Percentiles rank a stretch among this genome's conserved stretches.
phyloP scores from a whole-genome alignment of 2,888 invertebrate genomes.

The Erebia aethiops region DNA sequence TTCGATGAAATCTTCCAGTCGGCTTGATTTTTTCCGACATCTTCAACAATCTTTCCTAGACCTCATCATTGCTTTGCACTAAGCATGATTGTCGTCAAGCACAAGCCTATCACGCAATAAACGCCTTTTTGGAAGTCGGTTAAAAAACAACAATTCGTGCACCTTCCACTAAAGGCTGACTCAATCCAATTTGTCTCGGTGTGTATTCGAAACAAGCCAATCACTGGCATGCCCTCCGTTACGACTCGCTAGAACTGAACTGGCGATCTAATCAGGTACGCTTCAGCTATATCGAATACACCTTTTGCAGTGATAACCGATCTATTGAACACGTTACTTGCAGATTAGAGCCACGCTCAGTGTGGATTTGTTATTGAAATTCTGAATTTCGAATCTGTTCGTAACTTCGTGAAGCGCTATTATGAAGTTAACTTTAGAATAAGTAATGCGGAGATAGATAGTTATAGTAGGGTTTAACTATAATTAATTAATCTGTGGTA shows the following conservation, averaged over 20 bases:
- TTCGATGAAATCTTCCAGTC: too few relatives aligned
- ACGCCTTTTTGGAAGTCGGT: too few relatives aligned
- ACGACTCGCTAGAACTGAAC: slow-evolving; percentile 58
- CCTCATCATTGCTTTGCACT: too few relatives aligned
- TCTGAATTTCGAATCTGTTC: slow-evolving; percentile 30
- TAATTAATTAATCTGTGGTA: too few relatives aligned
- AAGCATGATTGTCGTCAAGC: too few relatives aligned
- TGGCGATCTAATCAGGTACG: slow-evolving; percentile 68
- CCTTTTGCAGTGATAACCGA: slow-evolving; percentile 64
- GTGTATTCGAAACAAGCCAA: slow-evolving; percentile 73
- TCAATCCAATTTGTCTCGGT: slow-evolving; percentile 74
- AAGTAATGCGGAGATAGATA: not conserved
- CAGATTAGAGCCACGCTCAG: slow-evolving; percentile 31
- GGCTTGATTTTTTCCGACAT: too few relatives aligned
- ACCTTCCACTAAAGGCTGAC: slow-evolving; percentile 62
- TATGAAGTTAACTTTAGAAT: slow-evolving; percentile 26
- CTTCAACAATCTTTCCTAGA: too few relatives aligned
- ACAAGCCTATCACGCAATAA: too few relatives aligned
- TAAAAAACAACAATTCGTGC: slow-evolving; percentile 42
- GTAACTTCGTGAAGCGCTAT: slow-evolving; percentile 18
- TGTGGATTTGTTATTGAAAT: slow-evolving; percentile 39
- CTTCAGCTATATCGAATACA: slow-evolving; percentile 66
- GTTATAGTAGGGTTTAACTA: too few relatives aligned
- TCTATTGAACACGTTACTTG: slow-evolving; percentile 50
- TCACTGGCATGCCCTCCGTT: slow-evolving; percentile 63